phyloP scores from a whole-genome alignment of 2,113 vertebrate genomes.

The Labeo rohita region DNA sequence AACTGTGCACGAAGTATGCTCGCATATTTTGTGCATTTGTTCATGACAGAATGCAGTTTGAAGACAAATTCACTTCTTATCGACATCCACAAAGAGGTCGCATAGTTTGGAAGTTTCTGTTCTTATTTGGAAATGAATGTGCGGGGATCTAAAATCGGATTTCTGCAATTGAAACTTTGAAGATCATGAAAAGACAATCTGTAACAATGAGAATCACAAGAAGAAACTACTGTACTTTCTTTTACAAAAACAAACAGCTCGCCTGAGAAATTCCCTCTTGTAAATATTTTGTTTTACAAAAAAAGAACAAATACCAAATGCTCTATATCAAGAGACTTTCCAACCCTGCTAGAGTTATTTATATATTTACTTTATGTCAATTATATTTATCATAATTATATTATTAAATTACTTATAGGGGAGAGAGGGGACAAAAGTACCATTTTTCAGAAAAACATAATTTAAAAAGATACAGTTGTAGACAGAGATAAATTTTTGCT shows the following conservation, averaged over 20 bases:
- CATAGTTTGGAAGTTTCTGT: background rate
- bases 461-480: too few species aligned
- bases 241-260: constrained; percentile 20
- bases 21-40: background rate
- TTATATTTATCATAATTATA: too few species aligned
- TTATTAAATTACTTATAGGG: too few species aligned
- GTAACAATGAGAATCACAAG: background rate
- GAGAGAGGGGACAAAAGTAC: too few species aligned
- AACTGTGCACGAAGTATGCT: background rate
- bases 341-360: background rate
- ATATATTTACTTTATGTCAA: too few species aligned
- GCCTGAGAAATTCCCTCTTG: background rate
- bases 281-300: constrained; percentile 35
- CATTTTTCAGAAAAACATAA: too few species aligned
- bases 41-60: constrained; percentile 20
- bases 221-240: background rate
- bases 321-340: background rate
- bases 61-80: constrained; percentile 27
- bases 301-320: constrained; percentile 33
- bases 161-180: background rate
- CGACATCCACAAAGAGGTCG: background rate
- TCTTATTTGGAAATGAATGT: background rate
- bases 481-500: too few species aligned
- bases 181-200: background rate
- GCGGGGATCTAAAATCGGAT: background rate